Percentiles rank a stretch among this genome's conserved stretches.
These are phyloP conservation scores for Drosophila insularis DNA, from an alignment of 1,140 invertebrate genomes.

Conservation along the genomic window DNA sequence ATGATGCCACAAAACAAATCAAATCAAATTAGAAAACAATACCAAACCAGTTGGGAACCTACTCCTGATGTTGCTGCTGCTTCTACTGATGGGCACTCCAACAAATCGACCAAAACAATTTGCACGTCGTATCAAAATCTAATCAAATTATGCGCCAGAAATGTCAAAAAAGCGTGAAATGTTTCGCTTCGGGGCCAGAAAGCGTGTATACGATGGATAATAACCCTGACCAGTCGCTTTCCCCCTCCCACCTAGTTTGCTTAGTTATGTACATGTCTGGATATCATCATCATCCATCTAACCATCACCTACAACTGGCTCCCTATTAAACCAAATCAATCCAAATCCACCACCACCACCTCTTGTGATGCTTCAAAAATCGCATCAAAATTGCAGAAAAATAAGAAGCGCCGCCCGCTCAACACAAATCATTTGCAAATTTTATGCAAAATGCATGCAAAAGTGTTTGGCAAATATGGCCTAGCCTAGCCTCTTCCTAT, in stretches of 20 bases:
- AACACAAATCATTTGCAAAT: slow-evolving; percentile 70
- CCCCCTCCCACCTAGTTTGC: background rate
- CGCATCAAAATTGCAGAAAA: slow-evolving; percentile 72
- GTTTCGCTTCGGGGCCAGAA: slow-evolving; percentile 51
- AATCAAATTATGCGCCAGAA: slow-evolving; percentile 80
- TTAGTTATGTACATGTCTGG: slow-evolving; percentile 25
- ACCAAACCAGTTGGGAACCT: slow-evolving; percentile 29
- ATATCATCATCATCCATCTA: slow-evolving; percentile 17
- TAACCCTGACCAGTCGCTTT: slow-evolving; percentile 30
- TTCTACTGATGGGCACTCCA: background rate
- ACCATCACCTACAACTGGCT: background rate
- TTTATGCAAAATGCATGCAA: slow-evolving; percentile 76
- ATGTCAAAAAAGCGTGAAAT: slow-evolving; percentile 80
- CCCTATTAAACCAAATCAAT: background rate
- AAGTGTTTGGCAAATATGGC: slow-evolving; percentile 75
- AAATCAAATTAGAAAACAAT: slow-evolving; percentile 74
- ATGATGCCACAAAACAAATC: slow-evolving; percentile 60
- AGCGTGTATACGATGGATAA: slow-evolving; percentile 28
- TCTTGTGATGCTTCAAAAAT: slow-evolving; percentile 34
- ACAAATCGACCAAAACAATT: slow-evolving; percentile 67
- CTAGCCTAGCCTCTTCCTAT: slow-evolving; percentile 4
- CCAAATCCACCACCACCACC: slow-evolving; percentile 8
- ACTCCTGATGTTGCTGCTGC: background rate
- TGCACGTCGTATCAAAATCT: slow-evolving; percentile 69
- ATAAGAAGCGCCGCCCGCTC: slow-evolving; percentile 57